Evolutionary conservation across 2,797 vertebrate species (phyloP).

Genomic region (Cygnus olor): DNA sequence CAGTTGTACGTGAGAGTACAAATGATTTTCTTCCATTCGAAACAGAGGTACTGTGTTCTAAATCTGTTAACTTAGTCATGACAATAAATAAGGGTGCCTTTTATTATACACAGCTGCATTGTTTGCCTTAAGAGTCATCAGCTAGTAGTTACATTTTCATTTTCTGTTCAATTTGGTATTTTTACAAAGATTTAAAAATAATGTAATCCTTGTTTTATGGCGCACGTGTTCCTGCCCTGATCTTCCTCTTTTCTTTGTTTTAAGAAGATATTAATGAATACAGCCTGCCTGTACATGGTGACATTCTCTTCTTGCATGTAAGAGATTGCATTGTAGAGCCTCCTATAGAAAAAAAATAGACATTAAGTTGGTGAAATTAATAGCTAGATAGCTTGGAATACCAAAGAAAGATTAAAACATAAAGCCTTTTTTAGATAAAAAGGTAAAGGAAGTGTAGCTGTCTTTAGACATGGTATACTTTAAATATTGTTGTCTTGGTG

Average conservation of each 20-base stretch:
- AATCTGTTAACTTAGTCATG: conserved; percentile 57
- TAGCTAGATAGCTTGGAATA: neutral
- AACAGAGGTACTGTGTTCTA: conserved; percentile 66
- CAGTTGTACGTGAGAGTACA: conserved; percentile 40
- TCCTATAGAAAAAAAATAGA: neutral
- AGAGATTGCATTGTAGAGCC: conserved; percentile 38
- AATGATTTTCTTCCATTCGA: conserved; percentile 53
- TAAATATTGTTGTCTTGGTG: neutral
- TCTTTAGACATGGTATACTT: neutral
- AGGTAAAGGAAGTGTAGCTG: neutral
- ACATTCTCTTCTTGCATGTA: conserved; percentile 36
- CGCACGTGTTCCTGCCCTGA: conserved; percentile 53
- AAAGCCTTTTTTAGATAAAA: neutral
- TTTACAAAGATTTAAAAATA: conserved; percentile 42
- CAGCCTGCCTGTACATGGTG: conserved; percentile 48
- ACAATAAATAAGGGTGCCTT: conserved; percentile 73
- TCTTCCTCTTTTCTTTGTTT: conserved; percentile 77
- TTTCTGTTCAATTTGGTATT: conserved; percentile 53
- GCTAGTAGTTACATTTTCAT: conserved; percentile 63
- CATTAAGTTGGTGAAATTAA: neutral
- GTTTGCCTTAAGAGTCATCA: conserved; percentile 60
- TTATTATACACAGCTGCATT: conserved; percentile 72
- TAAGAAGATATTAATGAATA: conserved; percentile 71
- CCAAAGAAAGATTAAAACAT: neutral
- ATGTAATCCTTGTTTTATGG: conserved; percentile 44